Evolutionary conservation across 2,888 invertebrate genomes (phyloP).

Genomic region (Tachina lurida): DNA sequence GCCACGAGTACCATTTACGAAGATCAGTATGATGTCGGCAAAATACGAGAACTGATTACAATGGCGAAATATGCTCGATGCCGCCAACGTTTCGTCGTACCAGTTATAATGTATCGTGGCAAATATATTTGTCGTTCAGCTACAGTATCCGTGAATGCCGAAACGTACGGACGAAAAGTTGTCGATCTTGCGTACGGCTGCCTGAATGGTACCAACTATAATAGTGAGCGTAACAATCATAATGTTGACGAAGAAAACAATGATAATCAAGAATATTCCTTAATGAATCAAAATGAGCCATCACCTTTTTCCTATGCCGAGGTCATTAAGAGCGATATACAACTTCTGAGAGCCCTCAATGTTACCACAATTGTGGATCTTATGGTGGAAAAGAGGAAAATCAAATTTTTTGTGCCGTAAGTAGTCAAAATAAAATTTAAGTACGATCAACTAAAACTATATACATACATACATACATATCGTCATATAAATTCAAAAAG

Average conservation of each 20-base stretch:
- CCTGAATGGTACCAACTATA: constrained; percentile 75
- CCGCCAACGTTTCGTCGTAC: constrained; percentile 89
- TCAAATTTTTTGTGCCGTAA: constrained; percentile 91
- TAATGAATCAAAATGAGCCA: constrained; percentile 75
- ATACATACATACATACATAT: too few relatives aligned
- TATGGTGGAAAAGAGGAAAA: constrained; percentile 93
- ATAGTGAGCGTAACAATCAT: constrained; percentile 62
- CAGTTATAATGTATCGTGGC: constrained; percentile 89
- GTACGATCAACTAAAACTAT: neutral
- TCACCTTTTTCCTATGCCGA: constrained; percentile 80
- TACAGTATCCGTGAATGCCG: constrained; percentile 89
- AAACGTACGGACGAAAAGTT: constrained; percentile 88
- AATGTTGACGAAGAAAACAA: constrained; percentile 78
- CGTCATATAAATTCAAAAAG: too few relatives aligned
- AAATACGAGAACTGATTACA: constrained; percentile 86
- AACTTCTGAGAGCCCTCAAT: constrained; percentile 87
- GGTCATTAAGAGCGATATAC: constrained; percentile 85
- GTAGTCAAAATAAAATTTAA: constrained; percentile 76
- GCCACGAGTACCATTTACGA: constrained; percentile 84
- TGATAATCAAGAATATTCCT: constrained; percentile 79
- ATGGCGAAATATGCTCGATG: constrained; percentile 89
- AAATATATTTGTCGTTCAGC: constrained; percentile 90
- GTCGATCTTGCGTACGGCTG: constrained; percentile 83
- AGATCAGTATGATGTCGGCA: constrained; percentile 84
- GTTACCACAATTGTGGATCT: constrained; percentile 90